Conservation (phyloP, 2,888 invertebrate species). For the Cephonodes hylas region DNA sequence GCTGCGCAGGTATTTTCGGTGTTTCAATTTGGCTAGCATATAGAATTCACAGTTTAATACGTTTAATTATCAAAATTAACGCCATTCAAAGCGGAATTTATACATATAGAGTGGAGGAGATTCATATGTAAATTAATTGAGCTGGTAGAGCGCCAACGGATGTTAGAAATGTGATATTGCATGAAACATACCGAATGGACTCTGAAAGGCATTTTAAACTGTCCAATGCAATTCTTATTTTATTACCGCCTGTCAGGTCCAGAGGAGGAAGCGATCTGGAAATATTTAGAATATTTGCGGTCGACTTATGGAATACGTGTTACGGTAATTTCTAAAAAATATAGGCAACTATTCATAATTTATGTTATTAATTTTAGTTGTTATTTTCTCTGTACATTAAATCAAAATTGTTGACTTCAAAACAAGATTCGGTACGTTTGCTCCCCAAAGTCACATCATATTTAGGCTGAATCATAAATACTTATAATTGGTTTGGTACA, state of each 20-base stretch:
- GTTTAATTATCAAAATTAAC: background rate
- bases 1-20: background rate
- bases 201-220: background rate
- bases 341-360: too few species aligned
- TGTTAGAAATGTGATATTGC: background rate
- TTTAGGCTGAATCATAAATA: too few species aligned
- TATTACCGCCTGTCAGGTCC: background rate
- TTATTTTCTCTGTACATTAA: too few species aligned
- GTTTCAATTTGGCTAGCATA: background rate
- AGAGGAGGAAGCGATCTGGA: background rate
- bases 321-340: too few species aligned
- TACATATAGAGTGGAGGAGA: background rate
- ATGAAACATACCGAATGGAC: background rate
- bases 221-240: background rate
- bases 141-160: background rate
- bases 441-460: too few species aligned
- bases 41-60: background rate
- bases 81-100: background rate
- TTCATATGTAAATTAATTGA: background rate
- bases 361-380: too few species aligned
- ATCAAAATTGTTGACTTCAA: too few species aligned
- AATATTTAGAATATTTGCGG: too few species aligned
- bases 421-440: too few species aligned
- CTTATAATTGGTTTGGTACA: too few species aligned
- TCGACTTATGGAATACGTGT: too few species aligned